Evolutionary conservation across 1,140 invertebrate genomes (phyloP), one percentile per base, ranked within the genome.

Genomic region (Pseudomyrmex cubaensis): DNA sequence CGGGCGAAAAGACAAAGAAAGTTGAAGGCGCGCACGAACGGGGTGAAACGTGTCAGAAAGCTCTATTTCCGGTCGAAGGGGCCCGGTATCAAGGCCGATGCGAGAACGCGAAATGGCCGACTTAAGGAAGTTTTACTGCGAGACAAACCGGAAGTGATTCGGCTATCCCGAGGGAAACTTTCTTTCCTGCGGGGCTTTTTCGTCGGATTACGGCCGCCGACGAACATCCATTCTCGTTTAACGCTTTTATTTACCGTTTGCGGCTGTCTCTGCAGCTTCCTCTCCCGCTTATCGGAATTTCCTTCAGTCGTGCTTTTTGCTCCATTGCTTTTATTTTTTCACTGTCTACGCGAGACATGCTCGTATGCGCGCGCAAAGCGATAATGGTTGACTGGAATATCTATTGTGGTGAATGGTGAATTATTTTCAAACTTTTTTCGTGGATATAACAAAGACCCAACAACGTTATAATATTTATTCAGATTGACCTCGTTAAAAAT

Each of bases 221-320:
- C 90, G 90, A 90, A 91, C 93, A 93, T 93, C 91, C 88, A 93
- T 93, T 93, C 91, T 93, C 91, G 93, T 93, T 93, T 92, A 93
- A 92, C 92, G 92, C 92, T 90, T 93, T 92, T 93, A 93, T 93
- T 93, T 93, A 93, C 92, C 90, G 84, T 89, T 84, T 78, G 82
- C 46, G 83, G 77, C 88, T 87, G 75, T 87, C 85, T 83, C 85
- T 48, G 54, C 66, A 46, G 56, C 72, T 83, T 83, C 82, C 72
- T 66, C 66, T 20, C 66, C 44, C 76, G 76, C 54, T 72, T 72
- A 80, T 72, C 76, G 76, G 76, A 70, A 80, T 83, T 76, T 59
- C 77, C 66, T 74, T 17, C 50, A 46, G 25, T 73, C 44, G 54
- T 44, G 72, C 63, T 82, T 82, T 56, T 54, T 57, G 57, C 67